Conservation (phyloP, 1,140 invertebrate genomes). For the Hestina assimilis region DNA sequence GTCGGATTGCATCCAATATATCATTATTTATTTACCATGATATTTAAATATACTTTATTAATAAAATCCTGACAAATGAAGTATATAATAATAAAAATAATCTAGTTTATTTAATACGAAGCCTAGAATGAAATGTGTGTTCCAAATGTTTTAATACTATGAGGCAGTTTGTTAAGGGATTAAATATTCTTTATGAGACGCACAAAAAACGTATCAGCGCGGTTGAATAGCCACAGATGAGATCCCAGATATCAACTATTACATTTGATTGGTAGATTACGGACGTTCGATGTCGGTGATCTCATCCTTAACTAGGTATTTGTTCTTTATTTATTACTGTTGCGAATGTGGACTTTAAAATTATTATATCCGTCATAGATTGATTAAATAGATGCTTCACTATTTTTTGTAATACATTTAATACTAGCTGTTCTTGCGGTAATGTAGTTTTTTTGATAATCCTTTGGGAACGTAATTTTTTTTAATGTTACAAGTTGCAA, state of each 20-base stretch:
- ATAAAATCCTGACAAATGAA: too few species aligned
- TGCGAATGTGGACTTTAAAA: background rate
- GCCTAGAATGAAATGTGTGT: background rate
- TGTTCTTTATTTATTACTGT: constrained; percentile 4
- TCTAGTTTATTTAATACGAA: too few species aligned
- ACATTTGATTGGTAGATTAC: constrained; percentile 13
- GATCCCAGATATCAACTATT: constrained; percentile 7
- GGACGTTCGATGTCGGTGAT: constrained; percentile 4
- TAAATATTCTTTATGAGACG: background rate
- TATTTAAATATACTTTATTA: too few species aligned
- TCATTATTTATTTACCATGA: too few species aligned
- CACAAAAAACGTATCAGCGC: constrained; percentile 10
- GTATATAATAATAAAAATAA: too few species aligned
- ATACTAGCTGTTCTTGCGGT: too few species aligned
- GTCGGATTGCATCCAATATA: too few species aligned
- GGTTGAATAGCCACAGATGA: constrained; percentile 18
- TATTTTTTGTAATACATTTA: background rate
- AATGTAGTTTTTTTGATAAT: too few species aligned
- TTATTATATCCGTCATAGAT: constrained; percentile 1
- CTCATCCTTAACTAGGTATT: constrained; percentile 12
- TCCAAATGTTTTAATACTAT: background rate
- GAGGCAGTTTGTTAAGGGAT: background rate
- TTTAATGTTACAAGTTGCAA: too few species aligned
- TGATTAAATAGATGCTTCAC: background rate
- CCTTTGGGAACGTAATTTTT: too few species aligned